Evolutionary conservation across 2,113 vertebrate species (phyloP).

Genomic region (Argyrosomus japonicus): DNA sequence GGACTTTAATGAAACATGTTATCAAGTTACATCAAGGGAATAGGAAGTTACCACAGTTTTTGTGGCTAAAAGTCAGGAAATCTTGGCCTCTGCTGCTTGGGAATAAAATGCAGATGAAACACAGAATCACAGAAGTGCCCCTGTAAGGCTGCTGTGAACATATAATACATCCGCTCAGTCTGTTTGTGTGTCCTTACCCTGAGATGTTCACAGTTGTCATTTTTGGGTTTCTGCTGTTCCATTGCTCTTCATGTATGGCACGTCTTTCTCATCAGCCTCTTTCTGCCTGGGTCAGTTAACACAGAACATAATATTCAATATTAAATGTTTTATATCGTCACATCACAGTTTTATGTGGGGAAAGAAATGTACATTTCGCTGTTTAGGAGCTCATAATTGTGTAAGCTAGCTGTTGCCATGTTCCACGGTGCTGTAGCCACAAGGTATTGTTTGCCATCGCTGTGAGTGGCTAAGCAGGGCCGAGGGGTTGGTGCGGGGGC

Average conservation of each 20-base stretch:
- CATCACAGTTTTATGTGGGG: neutral
- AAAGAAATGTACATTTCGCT: neutral
- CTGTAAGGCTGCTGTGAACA: neutral
- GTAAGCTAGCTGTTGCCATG: slow-evolving; percentile 27
- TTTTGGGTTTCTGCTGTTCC: slow-evolving; percentile 38
- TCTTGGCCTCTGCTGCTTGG: neutral
- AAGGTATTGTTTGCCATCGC: slow-evolving; percentile 51
- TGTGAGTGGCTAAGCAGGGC: slow-evolving; percentile 40
- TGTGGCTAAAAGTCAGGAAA: neutral
- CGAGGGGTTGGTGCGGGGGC: neutral
- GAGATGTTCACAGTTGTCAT: slow-evolving; percentile 39
- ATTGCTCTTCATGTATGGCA: slow-evolving; percentile 66
- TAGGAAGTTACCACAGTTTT: neutral
- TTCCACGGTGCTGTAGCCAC: slow-evolving; percentile 12
- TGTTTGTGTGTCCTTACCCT: slow-evolving; percentile 43
- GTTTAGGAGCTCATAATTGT: slow-evolving; percentile 31
- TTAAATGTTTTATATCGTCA: neutral
- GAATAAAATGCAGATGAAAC: too few relatives aligned
- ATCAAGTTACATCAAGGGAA: neutral
- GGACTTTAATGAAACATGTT: neutral
- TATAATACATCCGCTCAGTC: neutral
- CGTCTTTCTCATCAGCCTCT: slow-evolving; percentile 47
- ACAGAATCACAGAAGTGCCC: neutral
- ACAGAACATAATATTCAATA: neutral
- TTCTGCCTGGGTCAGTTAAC: slow-evolving; percentile 60